Base-by-base conservation (phyloP, 2,888 invertebrate genomes). In the Cosmia pyralina region DNA sequence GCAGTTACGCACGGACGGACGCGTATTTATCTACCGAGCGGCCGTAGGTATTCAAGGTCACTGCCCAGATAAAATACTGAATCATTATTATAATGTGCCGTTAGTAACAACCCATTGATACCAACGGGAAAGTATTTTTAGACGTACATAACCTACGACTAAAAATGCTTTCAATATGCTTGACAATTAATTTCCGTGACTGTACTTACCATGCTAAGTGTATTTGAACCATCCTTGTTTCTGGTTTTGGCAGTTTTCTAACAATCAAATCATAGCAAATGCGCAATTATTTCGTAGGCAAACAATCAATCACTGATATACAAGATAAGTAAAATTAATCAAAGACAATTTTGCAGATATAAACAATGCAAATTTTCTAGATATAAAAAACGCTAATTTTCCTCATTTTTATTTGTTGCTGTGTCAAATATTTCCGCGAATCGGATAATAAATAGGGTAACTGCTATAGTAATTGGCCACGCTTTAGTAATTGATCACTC, bases 281-380 rank as follows among this genome's bases (percentile, higher is more conserved):
- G 48, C 34, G 34, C 48, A 72, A 59, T 44, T 44, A 44, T 60
- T 72, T 13, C 13, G 8, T 53, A 22, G 22, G 53, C 46, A 58
- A 11, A n/a, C 59, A 55, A 53, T 77, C 71, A 41, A 50, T 64
- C 57, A 57, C 28, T 41, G 22, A 55, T 44, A n/a, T 17, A 44
- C 44, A 34, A n/a, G 41, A 63, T 76, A 44, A 48, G n/a, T 53
- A 15, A 53, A 71, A 64, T 46, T 46, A 69, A 77, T 69, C 46
- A 46, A 69, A 50, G 22, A 57, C 8, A 28, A 63, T 19, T 59
- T 65, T 41, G 34, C 13, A 38, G 66, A 75, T 66, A 73, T 13
- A 46, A 75, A 59, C 19, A 60, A 48, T 19, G 15, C 53, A 34
- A 48, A 55, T 75, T 60, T 67, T 62, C 60, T 55, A 50, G 19